Base-by-base conservation (phyloP, 2,797 vertebrate genomes). In the Sebastes oblongus region DNA sequence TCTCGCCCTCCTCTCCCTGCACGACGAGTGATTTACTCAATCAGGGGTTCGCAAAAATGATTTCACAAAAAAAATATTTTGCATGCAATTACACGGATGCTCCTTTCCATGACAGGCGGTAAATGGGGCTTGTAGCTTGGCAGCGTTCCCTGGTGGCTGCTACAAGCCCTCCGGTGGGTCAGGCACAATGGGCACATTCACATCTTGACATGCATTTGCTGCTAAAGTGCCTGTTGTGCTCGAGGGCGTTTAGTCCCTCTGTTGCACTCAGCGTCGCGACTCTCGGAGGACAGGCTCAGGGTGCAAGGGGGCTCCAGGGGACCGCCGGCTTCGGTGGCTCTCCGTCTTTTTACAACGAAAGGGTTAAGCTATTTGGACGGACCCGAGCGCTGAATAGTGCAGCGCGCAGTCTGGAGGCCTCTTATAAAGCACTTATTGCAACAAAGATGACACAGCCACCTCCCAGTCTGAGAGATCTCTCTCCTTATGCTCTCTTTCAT, bases 171-270 rank as follows among this genome's bases (percentile, higher is more conserved):
- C 86, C 67, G 89, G 86, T 84, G 88, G 86, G 87, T 86, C 82
- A 27, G 79, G 84, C 89, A 95, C 94, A 95, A 96, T 94, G 93
- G 91, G 54, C 75, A 91, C 92, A 95, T 96, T 96, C 94, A 96
- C 88, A 87, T 94, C 90, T 92, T 92, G 89, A 95, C 93, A 94
- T 93, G 92, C 91, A 92, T 95, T 95, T 93, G 92, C 88, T 72
- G 72, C 82, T 91, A 92, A 94, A 96, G 95, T 95, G 95, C 92
- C 88, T 91, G 92, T 93, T 94, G 91, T 90, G 92, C 95, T 93
- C 73, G 71, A 93, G 93, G 94, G 93, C 91, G 82, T 93, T 92
- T 92, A 85, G 91, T 93, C 92, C 88, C 86, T 83, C 69, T 79
- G 73, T 66, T 88, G 59, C 67, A 82, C 86, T 89, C 86, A 84